Percentiles rank a stretch among this genome's conserved stretches.
These are phyloP conservation scores for Cyclura pinguis DNA, from an alignment of 2,797 vertebrate species.

Conservation along the genomic window DNA sequence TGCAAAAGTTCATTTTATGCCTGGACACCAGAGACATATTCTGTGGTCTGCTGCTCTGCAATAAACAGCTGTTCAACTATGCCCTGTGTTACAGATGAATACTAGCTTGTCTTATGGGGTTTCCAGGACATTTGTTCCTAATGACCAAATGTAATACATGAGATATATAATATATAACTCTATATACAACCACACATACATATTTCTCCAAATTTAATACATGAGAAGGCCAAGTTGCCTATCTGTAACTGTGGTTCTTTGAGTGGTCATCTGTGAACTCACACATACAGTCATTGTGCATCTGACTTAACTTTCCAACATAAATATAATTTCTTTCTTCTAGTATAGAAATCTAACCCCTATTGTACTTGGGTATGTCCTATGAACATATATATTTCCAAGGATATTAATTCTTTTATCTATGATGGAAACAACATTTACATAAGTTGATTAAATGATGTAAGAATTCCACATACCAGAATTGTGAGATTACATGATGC, in stretches of 20 bases:
- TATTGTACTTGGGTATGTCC: background rate
- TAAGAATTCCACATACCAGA: background rate
- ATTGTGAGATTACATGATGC: background rate
- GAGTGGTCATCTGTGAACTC: no score
- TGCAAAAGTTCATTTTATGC: conserved; percentile 51
- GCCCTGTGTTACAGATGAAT: conserved; percentile 49
- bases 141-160: conserved; percentile 68
- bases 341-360: background rate
- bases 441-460: background rate
- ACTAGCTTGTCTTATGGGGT: conserved; percentile 61
- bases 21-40: conserved; percentile 67
- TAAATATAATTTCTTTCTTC: background rate
- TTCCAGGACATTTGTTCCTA: conserved; percentile 71
- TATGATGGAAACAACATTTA: background rate
- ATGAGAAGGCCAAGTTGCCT: no score
- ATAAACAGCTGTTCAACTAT: conserved; percentile 73
- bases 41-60: conserved; percentile 61
- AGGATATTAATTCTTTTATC: background rate
- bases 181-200: conserved; percentile 10
- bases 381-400: background rate
- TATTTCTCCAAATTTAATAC: no score
- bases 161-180: conserved; percentile 53
- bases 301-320: background rate
- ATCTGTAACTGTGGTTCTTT: no score
- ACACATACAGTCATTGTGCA: no score